Percentiles rank a stretch among this genome's conserved stretches.
Conservation (phyloP, 2,888 invertebrate genomes). For the Drosophila anomelani region DNA sequence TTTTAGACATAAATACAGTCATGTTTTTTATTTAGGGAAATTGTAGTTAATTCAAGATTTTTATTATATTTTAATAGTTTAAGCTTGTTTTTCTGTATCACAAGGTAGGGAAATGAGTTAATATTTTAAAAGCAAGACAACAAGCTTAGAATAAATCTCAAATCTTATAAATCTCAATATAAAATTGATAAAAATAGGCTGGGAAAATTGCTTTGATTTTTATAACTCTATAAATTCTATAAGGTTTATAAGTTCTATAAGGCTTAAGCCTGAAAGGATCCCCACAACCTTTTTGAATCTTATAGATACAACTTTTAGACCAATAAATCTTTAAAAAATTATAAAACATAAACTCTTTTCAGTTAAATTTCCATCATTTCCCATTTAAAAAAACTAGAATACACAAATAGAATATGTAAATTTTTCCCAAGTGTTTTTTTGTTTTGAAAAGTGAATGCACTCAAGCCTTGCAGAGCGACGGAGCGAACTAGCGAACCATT, state of each 20-base stretch:
- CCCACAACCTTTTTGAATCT: neutral
- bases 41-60: neutral
- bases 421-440: conserved; percentile 49
- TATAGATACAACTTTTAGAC: neutral
- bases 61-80: neutral
- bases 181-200: too few relatives aligned
- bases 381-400: neutral
- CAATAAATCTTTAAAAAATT: neutral
- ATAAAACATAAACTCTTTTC: neutral
- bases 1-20: neutral
- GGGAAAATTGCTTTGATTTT: too few relatives aligned
- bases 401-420: neutral
- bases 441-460: conserved; percentile 73
- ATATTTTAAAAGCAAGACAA: neutral
- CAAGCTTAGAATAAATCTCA: too few relatives aligned
- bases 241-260: neutral
- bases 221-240: neutral
- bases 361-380: neutral
- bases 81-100: neutral
- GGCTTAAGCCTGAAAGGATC: too few relatives aligned
- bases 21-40: too few relatives aligned
- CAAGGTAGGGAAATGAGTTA: too few relatives aligned
- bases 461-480: conserved; percentile 49
- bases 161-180: too few relatives aligned
- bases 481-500: conserved; percentile 60